Conservation (phyloP, 2,888 invertebrate genomes). For the Ennomos quercinarius region DNA sequence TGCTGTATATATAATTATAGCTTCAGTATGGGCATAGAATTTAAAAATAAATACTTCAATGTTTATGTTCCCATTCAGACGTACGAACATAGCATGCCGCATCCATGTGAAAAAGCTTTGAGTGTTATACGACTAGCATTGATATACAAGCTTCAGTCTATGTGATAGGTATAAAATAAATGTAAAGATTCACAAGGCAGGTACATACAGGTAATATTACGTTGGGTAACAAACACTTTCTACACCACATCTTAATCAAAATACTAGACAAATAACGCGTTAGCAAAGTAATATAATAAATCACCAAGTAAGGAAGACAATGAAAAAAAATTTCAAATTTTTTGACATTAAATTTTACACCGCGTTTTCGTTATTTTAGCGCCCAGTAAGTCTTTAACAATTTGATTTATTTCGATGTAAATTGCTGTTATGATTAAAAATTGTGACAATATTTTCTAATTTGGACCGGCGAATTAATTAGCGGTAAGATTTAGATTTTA, state of each 20-base stretch:
- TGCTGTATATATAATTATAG: not conserved
- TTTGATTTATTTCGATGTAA: not conserved
- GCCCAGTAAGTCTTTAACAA: no score
- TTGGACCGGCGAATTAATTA: conserved; percentile 11
- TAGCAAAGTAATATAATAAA: no score
- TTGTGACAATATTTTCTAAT: conserved; percentile 1
- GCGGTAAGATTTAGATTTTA: not conserved
- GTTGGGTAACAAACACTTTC: conserved; percentile 4
- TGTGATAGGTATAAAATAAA: not conserved
- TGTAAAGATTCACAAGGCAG: not conserved
- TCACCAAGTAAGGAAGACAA: no score
- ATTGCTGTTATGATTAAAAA: not conserved
- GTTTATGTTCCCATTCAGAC: conserved; percentile 14
- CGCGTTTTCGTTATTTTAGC: no score
- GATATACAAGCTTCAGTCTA: not conserved
- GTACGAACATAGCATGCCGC: conserved; percentile 11
- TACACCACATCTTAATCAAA: conserved; percentile 61
- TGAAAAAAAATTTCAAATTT: no score
- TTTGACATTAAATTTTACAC: no score
- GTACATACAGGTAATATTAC: not conserved
- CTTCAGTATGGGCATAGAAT: conserved; percentile 2
- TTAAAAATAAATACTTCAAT: not conserved
- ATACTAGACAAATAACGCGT: conserved; percentile 10
- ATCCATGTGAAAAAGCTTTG: conserved; percentile 5
- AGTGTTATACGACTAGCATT: conserved; percentile 5